Evolutionary conservation across 2,113 vertebrate species (phyloP), one percentile per base, ranked within the genome.

Genomic region (Cromileptes altivelis): DNA sequence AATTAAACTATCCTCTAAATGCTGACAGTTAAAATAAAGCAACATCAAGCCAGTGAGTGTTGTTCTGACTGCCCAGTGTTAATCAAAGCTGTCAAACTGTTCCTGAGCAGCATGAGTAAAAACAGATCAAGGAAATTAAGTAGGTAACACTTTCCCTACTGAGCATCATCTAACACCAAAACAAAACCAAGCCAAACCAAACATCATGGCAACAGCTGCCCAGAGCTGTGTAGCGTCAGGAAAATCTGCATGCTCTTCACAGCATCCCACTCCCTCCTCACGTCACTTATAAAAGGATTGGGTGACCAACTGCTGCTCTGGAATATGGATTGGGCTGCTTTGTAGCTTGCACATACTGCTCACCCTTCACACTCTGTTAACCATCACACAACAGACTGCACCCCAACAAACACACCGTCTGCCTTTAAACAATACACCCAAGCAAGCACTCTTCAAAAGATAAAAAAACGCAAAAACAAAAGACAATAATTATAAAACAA

Each of bases 291-390:
- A 56, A 85, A 74, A 53, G 19, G 40, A 78, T 25, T 14, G 76
- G 61, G 53, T 67, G 55, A 57, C 63, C 33, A 49, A 53, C 61
- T 50, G 61, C 33, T 80, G 9, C 72, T 65, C 58, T 50, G 69
- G 77, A 86, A 83, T 90, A 86, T 72, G 81, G 81, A 88, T 85
- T 6, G 40, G 57, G 23, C 68, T 58, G 49, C 61, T 87, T 65
- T 70, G 76, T 57, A 60, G 52, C 70, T 73, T 33, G 30, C 47
- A 27, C 52, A 53, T 30, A 33, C 25, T 30, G 78, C 23, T 75
- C 68, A 52, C 58, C 70, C 83, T 88, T 88, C 75, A 84, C 72
- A 82, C 68, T 56, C 42, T 45, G 42, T 82, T 81, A 78, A 37
- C 60, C 47, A 30, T 23, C 52, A 30, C 75, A 82, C 67, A 45